Base-by-base conservation (phyloP, 2,888 invertebrate species). In the Pachymerium ferrugineum region DNA sequence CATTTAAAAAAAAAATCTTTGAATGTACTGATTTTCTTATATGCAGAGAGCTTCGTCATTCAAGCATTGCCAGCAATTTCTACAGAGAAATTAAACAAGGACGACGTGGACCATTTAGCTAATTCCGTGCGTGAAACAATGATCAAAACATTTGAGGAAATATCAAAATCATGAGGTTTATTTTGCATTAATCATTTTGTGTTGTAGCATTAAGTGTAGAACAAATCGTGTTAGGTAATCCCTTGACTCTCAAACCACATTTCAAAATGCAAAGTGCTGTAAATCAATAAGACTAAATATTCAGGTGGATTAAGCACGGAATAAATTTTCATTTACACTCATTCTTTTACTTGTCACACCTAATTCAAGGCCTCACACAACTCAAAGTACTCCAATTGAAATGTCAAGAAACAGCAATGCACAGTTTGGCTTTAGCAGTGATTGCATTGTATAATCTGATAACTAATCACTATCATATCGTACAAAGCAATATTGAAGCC, bases 271-370 rank as follows among this genome's bases (percentile, higher is more conserved):
- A 25, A 54, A 54, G 5, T 54, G 25, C 54, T 22, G 54, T 54
- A 54, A 54, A 54, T 54, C 54, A 54, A 54, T 54, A 54, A 14
- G 54, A 2, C 54, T 54, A 54, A 54, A 54, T 54, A 54, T 54
- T 54, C 54, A 54, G 28, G 54, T 4, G 28, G 25, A 54, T 54
- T 54, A 54, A 54, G 54, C 8, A 54, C 22, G 54, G 54, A 54
- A 54, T 54, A 54, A 54, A 54, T 54, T 54, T 54, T 54, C 22
- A 54, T 54, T n/a, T 22, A 25, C 54, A 54, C 19, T 8, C 16
- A 47, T 54, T 25, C 25, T 25, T 22, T 8, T 22, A 54, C 22
- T 6, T 54, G 54, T 54, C 54, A 3, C 47, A 47, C 47, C 19
- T 19, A 19, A 47, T n/a, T 38, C 38, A 5, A 33, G n/a, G n/a